Evolutionary conservation across 2,888 invertebrate species (phyloP).

Genomic region (Zaprionus bogoriensis): DNA sequence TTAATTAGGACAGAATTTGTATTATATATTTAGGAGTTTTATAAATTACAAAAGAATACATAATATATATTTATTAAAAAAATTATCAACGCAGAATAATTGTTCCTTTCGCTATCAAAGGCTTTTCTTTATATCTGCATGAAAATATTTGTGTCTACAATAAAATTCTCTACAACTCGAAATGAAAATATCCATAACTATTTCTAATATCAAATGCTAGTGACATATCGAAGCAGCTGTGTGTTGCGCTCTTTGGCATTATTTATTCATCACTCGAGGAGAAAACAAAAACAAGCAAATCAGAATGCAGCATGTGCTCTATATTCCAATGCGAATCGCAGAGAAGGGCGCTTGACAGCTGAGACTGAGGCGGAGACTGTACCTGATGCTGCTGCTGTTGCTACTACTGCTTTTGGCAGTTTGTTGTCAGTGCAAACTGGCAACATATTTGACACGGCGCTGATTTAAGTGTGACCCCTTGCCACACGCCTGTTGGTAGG

Average conservation of each 20-base stretch:
- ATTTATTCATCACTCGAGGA: background rate
- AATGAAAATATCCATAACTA: background rate
- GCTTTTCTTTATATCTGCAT: too few relatives aligned
- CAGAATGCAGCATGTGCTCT: background rate
- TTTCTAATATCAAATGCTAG: background rate
- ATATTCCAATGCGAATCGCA: background rate
- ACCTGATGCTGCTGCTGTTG: constrained; percentile 16
- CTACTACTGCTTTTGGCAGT: constrained; percentile 25
- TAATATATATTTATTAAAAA: too few relatives aligned
- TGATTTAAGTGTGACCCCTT: constrained; percentile 52
- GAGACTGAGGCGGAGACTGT: constrained; percentile 13
- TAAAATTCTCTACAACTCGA: too few relatives aligned
- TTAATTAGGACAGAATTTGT: too few relatives aligned
- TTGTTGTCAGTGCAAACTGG: constrained; percentile 45
- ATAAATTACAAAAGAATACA: too few relatives aligned
- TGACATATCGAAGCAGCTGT: background rate
- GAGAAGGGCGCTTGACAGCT: background rate
- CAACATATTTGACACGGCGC: constrained; percentile 64
- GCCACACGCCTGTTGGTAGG: constrained; percentile 9
- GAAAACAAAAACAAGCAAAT: background rate
- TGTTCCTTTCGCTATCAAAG: too few relatives aligned
- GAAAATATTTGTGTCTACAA: too few relatives aligned
- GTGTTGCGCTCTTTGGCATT: background rate
- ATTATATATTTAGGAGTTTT: too few relatives aligned
- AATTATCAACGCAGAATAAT: too few relatives aligned